A percentile compares a stretch with the other conserved stretches of the same genome.
Conservation (phyloP, 2,797 vertebrate species). For the Periophthalmus magnuspinnatus region DNA sequence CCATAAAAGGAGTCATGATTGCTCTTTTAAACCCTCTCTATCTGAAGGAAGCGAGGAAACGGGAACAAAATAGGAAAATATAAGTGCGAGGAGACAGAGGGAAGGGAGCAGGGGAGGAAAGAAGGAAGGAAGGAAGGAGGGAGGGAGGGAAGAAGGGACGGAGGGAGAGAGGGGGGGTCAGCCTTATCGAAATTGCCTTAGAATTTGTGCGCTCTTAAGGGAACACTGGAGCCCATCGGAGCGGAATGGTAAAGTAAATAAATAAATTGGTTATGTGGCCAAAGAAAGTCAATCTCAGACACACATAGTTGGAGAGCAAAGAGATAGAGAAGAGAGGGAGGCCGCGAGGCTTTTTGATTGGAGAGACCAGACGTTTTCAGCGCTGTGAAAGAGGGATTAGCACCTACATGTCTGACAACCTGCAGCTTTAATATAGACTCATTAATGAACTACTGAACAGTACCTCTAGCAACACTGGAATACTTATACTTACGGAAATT, state of each 20-base stretch:
- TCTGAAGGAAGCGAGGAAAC: conserved; percentile 51
- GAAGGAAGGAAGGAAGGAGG: conserved; percentile 3
- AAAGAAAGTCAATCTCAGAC: conserved; percentile 68
- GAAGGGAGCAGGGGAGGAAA: not conserved
- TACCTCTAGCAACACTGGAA: not conserved
- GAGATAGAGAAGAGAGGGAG: conserved; percentile 45
- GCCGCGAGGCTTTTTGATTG: conserved; percentile 68
- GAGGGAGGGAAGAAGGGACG: too few species aligned
- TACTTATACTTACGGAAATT: not conserved
- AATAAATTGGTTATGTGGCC: conserved; percentile 76
- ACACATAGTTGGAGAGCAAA: conserved; percentile 29
- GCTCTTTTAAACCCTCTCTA: conserved; percentile 57
- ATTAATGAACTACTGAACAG: conserved; percentile 56
- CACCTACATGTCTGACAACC: conserved; percentile 54
- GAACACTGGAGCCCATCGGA: conserved; percentile 61
- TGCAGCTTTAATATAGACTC: conserved; percentile 57
- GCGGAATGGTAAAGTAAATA: conserved; percentile 75
- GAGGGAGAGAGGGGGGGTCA: conserved; percentile 17
- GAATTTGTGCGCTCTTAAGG: conserved; percentile 63
- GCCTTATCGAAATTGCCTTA: conserved; percentile 77
- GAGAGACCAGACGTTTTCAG: conserved; percentile 65
- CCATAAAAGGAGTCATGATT: conserved; percentile 58
- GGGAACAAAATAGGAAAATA: conserved; percentile 53
- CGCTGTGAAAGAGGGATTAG: conserved; percentile 62
- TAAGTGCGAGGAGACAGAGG: conserved; percentile 35